These are phyloP conservation scores for Oxyruncus cristatus DNA, from an alignment of 2,113 vertebrate species.

Conservation along the genomic window DNA sequence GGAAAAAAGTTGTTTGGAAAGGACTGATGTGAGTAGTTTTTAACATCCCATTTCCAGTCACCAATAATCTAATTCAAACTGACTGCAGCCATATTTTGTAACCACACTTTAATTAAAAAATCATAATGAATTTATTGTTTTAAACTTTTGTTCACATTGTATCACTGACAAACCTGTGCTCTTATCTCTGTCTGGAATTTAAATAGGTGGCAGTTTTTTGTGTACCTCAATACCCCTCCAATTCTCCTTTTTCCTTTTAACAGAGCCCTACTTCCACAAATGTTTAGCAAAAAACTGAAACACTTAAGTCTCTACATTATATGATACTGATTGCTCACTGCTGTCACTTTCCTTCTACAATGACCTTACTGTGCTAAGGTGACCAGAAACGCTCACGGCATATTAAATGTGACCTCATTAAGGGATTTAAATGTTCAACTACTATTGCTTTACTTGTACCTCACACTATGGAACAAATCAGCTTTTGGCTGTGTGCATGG, in stretches of 20 bases:
- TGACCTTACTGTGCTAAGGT: background rate
- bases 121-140: background rate
- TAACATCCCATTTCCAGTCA: background rate
- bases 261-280: background rate
- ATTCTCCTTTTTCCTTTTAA: background rate
- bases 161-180: background rate
- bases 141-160: background rate
- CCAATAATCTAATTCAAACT: background rate
- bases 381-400: background rate
- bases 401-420: background rate
- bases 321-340: background rate
- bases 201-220: background rate
- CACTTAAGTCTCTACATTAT: background rate
- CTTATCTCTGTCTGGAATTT: background rate
- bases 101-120: background rate
- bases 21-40: background rate
- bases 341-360: background rate
- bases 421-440: background rate
- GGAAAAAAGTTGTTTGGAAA: background rate
- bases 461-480: background rate
- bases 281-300: accelerated
- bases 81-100: background rate
- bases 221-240: background rate
- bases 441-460: background rate
- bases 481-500: background rate